Conservation (phyloP, 92 coral and sea anemone species). For the Epizoanthus scotinus region DNA sequence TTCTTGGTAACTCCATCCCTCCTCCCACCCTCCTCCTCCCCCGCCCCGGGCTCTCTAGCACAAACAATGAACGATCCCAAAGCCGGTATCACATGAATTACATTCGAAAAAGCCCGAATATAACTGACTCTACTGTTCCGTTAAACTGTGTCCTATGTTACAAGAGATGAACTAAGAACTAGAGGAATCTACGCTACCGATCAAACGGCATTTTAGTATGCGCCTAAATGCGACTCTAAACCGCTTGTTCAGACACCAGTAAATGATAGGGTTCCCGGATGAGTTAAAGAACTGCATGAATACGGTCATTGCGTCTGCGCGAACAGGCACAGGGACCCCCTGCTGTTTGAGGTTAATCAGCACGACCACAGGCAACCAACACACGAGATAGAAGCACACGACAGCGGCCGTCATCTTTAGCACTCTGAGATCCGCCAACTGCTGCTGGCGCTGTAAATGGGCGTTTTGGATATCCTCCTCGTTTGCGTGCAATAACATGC, state of each 20-base stretch:
- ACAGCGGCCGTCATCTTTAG: slow-evolving; percentile 16
- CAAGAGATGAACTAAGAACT: no score
- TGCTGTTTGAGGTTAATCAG: slow-evolving; percentile 20
- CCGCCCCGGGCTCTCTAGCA: no score
- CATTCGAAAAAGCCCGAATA: no score
- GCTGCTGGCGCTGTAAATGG: slow-evolving; percentile 12
- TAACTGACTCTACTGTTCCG: no score
- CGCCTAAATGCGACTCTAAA: slow-evolving; percentile 25
- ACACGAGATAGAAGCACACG: slow-evolving; percentile 28
- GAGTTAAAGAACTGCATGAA: slow-evolving; percentile 29
- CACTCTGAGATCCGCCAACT: slow-evolving; percentile 14
- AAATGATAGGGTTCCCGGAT: slow-evolving; percentile 36
- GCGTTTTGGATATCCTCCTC: slow-evolving; percentile 27
- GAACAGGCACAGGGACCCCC: background rate
- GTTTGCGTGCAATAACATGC: slow-evolving; percentile 19
- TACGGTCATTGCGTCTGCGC: slow-evolving; percentile 13
- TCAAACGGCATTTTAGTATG: background rate
- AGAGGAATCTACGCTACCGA: background rate
- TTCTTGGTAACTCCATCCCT: no score
- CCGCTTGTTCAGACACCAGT: slow-evolving; percentile 18
- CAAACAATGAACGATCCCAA: no score
- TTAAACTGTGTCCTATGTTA: no score
- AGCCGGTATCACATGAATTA: no score
- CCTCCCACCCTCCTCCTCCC: no score
- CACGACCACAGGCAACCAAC: slow-evolving; percentile 28